Evolutionary conservation across 2,797 vertebrate species (phyloP).

Genomic region (Sitta carolinensis): DNA sequence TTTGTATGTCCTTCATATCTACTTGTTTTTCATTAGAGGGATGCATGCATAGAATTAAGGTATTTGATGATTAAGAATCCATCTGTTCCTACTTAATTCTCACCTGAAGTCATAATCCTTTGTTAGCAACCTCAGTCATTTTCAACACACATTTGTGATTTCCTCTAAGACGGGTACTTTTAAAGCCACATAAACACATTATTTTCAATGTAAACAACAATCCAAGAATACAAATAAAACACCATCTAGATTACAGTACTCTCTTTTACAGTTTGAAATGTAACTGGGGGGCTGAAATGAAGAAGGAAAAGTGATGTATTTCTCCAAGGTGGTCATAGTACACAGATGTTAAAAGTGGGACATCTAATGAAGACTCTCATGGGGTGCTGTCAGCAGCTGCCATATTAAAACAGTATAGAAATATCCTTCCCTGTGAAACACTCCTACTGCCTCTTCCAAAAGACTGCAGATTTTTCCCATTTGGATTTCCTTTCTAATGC

Average conservation of each 20-base stretch:
- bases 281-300: neutral
- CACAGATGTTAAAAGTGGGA: neutral
- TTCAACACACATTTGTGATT: constrained; percentile 9
- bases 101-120: constrained; percentile 55
- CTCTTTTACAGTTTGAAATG: neutral
- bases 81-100: constrained; percentile 63
- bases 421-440: neutral
- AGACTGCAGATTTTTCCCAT: neutral
- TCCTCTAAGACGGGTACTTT: constrained; percentile 25
- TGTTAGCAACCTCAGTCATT: constrained; percentile 41
- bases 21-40: constrained; percentile 37
- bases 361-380: neutral
- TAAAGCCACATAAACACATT: constrained; percentile 7
- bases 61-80: constrained; percentile 65
- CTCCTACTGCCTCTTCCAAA: neutral
- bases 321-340: neutral
- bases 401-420: neutral
- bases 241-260: neutral
- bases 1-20: neutral
- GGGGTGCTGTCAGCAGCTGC: neutral
- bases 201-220: neutral
- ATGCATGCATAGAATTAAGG: constrained; percentile 38
- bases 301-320: neutral
- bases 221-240: neutral
- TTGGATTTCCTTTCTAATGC: neutral